A percentile compares a stretch with the other conserved stretches of the same genome.
Conservation (phyloP, 1,140 invertebrate species). For the Ooceraea biroi region DNA sequence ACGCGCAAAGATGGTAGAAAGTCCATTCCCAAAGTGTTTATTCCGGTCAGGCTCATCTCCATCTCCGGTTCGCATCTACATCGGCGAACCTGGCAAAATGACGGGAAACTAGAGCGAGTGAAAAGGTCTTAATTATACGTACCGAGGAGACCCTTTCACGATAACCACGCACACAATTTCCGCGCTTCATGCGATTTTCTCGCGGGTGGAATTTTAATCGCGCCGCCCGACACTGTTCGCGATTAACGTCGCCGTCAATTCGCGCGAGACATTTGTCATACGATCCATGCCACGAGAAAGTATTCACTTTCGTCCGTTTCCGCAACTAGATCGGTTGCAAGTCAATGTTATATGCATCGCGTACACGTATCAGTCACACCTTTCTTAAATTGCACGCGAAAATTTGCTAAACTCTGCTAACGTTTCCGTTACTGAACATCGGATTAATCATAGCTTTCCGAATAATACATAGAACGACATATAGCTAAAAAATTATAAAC, state of each 20-base stretch:
- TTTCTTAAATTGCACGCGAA: too few relatives aligned
- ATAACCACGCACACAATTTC: constrained; percentile 18
- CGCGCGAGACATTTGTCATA: not conserved
- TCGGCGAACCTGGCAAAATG: not conserved
- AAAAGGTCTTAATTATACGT: constrained; percentile 51
- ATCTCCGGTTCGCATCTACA: constrained; percentile 30
- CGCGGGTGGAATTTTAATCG: constrained; percentile 40
- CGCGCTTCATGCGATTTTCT: constrained; percentile 23
- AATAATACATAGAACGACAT: not conserved
- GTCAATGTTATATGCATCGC: too few relatives aligned
- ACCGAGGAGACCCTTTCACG: constrained; percentile 10
- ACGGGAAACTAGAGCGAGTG: constrained; percentile 31
- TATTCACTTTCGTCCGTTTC: too few relatives aligned
- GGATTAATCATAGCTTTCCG: too few relatives aligned
- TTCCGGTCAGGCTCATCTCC: constrained; percentile 63
- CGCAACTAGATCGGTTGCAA: too few relatives aligned
- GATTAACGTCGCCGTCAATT: constrained; percentile 17
- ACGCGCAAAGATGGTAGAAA: constrained; percentile 62
- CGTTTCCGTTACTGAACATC: too few relatives aligned
- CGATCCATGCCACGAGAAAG: not conserved
- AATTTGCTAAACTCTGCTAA: too few relatives aligned
- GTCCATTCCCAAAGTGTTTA: constrained; percentile 66
- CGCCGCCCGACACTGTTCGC: not conserved
- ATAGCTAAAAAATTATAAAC: not conserved
- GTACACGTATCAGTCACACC: too few relatives aligned